Percentiles rank a stretch among this genome's conserved stretches.
phyloP scores from a whole-genome alignment of 2,888 invertebrate species.

The Polyommatus icarus region DNA sequence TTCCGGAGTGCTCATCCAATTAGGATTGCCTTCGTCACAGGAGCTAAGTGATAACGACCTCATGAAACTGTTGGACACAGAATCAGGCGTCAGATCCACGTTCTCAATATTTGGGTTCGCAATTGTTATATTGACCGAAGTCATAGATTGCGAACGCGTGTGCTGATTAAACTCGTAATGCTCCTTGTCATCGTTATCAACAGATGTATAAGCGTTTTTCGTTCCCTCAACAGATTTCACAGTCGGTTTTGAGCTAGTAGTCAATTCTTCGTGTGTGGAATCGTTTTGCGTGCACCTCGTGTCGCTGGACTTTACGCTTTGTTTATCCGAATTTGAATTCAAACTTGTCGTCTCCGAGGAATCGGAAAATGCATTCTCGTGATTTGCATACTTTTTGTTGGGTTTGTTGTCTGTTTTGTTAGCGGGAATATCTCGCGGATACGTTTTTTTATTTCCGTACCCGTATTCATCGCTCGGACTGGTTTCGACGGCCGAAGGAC shows the following conservation, averaged over 20 bases:
- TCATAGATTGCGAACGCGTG: conserved; percentile 81
- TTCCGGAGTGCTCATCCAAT: conserved; percentile 91
- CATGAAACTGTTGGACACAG: conserved; percentile 80
- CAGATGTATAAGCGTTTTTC: conserved; percentile 60
- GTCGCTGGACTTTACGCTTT: conserved; percentile 72
- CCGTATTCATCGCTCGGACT: conserved; percentile 70
- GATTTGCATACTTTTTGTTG: conserved; percentile 63
- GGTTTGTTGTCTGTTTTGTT: conserved; percentile 50
- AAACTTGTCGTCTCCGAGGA: conserved; percentile 77
- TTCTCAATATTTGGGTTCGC: conserved; percentile 88
- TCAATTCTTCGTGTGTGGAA: conserved; percentile 66
- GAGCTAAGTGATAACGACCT: conserved; percentile 84
- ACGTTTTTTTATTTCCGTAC: conserved; percentile 55
- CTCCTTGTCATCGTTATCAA: conserved; percentile 69
- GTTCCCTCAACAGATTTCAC: conserved; percentile 67
- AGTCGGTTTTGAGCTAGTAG: conserved; percentile 67
- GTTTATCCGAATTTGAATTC: conserved; percentile 76
- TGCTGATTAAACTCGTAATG: conserved; percentile 65
- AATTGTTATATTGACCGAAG: conserved; percentile 84
- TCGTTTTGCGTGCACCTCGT: conserved; percentile 67
- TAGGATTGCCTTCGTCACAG: conserved; percentile 86
- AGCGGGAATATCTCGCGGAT: conserved; percentile 52
- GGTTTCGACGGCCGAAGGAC: conserved; percentile 87
- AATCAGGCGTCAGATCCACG: conserved; percentile 83
- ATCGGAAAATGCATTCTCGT: conserved; percentile 74